phyloP scores from a whole-genome alignment of 2,888 invertebrate genomes.

The Maniola hyperantus region DNA sequence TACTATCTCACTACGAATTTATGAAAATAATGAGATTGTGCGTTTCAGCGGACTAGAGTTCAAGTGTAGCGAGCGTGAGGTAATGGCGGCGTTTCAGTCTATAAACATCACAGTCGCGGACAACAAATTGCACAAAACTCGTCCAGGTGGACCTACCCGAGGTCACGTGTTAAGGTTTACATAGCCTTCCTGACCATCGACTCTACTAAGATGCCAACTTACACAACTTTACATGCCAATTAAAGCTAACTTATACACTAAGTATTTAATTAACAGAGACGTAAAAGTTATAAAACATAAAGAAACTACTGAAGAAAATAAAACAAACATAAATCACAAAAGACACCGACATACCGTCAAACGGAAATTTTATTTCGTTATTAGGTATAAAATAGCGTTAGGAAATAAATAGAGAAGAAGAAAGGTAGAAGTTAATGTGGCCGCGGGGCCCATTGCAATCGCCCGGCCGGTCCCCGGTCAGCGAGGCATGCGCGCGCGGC shows the following conservation, averaged over 20 bases:
- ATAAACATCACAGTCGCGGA: slow-evolving; percentile 87
- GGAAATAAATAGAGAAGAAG: slow-evolving; percentile 79
- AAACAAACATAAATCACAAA: slow-evolving; percentile 79
- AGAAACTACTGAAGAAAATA: slow-evolving; percentile 69
- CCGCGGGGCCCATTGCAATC: slow-evolving; percentile 82
- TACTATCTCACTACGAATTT: slow-evolving; percentile 10
- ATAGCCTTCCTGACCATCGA: slow-evolving; percentile 56
- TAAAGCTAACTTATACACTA: slow-evolving; percentile 78
- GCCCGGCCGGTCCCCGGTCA: slow-evolving; percentile 81
- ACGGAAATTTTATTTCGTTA: slow-evolving; percentile 81
- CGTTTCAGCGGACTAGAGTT: slow-evolving; percentile 77
- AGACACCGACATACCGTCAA: slow-evolving; percentile 58
- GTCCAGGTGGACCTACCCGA: slow-evolving; percentile 63
- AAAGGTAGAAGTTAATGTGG: slow-evolving; percentile 76
- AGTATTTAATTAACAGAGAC: slow-evolving; percentile 76
- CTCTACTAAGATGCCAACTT: slow-evolving; percentile 65
- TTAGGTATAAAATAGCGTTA: slow-evolving; percentile 56
- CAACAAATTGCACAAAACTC: slow-evolving; percentile 81
- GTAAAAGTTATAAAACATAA: slow-evolving; percentile 77
- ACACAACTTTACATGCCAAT: slow-evolving; percentile 66
- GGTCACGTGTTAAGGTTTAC: slow-evolving; percentile 44
- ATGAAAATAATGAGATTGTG: slow-evolving; percentile 52
- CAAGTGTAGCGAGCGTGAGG: slow-evolving; percentile 79
- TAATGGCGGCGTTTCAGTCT: slow-evolving; percentile 84
- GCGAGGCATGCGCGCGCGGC: slow-evolving; percentile 78